Conservation (phyloP, 2,888 invertebrate genomes). For the Drosophila setosimentum region DNA sequence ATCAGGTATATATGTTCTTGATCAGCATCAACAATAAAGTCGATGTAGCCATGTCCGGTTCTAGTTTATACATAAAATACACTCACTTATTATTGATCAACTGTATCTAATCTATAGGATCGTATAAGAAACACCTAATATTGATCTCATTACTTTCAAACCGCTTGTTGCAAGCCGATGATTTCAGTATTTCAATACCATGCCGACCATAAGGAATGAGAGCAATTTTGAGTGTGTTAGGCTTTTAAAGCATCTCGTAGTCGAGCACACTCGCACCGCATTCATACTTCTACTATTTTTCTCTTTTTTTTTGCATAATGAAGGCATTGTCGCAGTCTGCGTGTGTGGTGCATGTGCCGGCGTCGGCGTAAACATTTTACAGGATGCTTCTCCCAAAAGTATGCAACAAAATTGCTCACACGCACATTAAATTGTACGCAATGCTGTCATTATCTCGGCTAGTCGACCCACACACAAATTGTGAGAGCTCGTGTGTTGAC, state of each 20-base stretch:
- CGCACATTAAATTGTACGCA: constrained; percentile 37
- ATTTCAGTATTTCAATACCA: not conserved
- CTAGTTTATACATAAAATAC: not conserved
- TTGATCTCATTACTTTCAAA: not conserved
- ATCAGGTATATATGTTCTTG: not conserved
- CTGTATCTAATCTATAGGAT: not conserved
- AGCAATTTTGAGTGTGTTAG: not conserved
- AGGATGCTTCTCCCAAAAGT: constrained; percentile 36
- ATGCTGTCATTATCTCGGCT: constrained; percentile 54
- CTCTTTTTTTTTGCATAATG: constrained; percentile 32
- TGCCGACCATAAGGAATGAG: not conserved
- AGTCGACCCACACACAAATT: constrained; percentile 20
- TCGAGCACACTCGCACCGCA: not conserved
- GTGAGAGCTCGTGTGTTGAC: not conserved
- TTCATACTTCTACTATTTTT: not conserved
- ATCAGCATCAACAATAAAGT: not conserved
- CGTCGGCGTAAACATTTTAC: constrained; percentile 42
- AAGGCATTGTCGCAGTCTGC: constrained; percentile 35
- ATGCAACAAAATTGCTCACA: constrained; percentile 58
- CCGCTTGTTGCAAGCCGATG: not conserved
- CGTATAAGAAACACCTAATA: not conserved
- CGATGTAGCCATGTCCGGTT: not conserved
- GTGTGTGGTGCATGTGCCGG: constrained; percentile 29
- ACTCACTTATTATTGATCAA: not conserved
- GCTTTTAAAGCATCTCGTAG: not conserved